These are phyloP conservation scores for Cyprinella venusta DNA, from an alignment of 2,797 vertebrate genomes.

Conservation along the genomic window DNA sequence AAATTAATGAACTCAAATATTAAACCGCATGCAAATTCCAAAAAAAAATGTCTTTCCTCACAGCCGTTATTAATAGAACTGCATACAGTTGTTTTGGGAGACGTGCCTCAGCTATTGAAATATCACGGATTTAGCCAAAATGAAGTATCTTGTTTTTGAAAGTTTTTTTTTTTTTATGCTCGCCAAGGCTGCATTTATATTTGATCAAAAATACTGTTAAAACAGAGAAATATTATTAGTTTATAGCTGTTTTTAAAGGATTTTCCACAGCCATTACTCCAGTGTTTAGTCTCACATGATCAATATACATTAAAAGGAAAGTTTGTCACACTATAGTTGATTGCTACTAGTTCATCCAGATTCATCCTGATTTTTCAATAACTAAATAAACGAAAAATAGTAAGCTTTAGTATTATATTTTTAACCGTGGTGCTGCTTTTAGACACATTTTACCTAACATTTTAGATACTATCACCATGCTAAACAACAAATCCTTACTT, in stretches of 20 bases:
- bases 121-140: background rate
- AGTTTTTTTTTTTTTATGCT: background rate
- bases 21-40: no score
- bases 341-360: background rate
- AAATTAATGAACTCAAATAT: no score
- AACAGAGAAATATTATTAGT: no score
- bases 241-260: background rate
- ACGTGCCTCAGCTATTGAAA: no score
- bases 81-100: no score
- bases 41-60: no score
- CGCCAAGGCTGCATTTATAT: background rate
- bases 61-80: no score
- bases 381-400: background rate
- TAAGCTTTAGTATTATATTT: background rate
- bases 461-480: background rate
- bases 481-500: background rate
- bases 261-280: background rate
- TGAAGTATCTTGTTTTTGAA: background rate
- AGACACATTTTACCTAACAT: background rate
- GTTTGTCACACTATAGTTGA: no score
- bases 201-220: background rate
- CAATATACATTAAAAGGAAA: background rate
- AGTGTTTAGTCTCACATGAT: background rate
- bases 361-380: background rate
- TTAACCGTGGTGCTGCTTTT: background rate